These are phyloP conservation scores for Jacana jacana DNA, from an alignment of 2,113 vertebrate genomes.

Conservation along the genomic window DNA sequence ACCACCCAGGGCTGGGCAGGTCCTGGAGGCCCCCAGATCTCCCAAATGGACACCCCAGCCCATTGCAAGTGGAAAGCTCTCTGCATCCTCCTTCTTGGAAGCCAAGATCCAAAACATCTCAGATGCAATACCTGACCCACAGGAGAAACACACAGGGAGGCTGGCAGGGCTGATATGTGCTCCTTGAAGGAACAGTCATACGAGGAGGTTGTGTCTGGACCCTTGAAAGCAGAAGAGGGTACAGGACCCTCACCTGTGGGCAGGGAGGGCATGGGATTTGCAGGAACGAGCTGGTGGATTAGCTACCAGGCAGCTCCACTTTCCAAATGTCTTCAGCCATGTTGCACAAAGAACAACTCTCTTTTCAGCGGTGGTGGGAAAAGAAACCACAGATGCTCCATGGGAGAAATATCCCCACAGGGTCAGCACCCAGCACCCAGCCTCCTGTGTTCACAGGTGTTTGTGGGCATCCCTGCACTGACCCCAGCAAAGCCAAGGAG, in stretches of 20 bases:
- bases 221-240: not conserved
- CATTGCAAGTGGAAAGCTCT: not conserved
- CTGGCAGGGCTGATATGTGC: not conserved
- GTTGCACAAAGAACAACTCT: accelerated
- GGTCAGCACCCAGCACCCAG: accelerated
- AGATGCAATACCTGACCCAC: accelerated
- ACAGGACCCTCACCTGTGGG: not conserved
- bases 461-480: not conserved
- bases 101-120: not conserved
- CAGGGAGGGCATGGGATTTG: not conserved
- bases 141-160: accelerated
- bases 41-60: not conserved
- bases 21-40: not conserved
- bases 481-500: not conserved
- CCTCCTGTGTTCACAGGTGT: not conserved
- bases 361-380: not conserved
- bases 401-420: accelerated
- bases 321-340: not conserved
- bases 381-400: not conserved
- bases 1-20: not conserved
- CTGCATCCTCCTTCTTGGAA: not conserved
- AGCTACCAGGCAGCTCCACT: not conserved
- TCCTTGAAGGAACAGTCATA: not conserved
- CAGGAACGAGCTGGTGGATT: not conserved
- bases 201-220: accelerated